Evolutionary conservation across 2,888 invertebrate species (phyloP), one percentile per base, ranked within the genome.

Genomic region (Sclerodermus sp.): DNA sequence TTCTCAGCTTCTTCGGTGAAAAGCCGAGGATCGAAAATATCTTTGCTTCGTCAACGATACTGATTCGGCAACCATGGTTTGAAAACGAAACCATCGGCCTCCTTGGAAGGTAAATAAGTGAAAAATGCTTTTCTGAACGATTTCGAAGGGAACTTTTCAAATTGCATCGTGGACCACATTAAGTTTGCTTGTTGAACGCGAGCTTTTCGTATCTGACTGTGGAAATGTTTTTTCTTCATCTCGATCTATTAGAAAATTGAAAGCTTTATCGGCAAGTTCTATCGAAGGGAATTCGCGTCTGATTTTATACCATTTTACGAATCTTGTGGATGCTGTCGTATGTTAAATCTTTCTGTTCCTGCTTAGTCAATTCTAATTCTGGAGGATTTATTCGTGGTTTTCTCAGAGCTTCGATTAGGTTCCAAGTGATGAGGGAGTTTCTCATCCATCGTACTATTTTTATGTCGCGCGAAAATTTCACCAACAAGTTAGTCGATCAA

Each of bases 41-140:
- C 4, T 23, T 23, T 23, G 8, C 8, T 34, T 34, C 14, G 4
- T 12, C 4, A 34, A 4, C 34, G 34, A 34, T 34, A 12, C 34
- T 13, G 5, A 10, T n/a, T 32, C 16, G 2, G 12, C 32, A 17
- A 23, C 64, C 62, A 72, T 1, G 70, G 71, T 47, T 58, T 66
- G 23, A 66, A 64, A 30, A 71, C 59, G n/a, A 64, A 59, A 29
- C 72, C 68, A 47, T 73, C 68, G 3, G 59, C 55, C 53, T 74
- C 74, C 53, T 67, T 70, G 15, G 57, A 47, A 1, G 73, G 58
- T 53, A 71, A 55, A 44, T 77, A 77, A 1, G 72, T 66, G 41
- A 76, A 77, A 54, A 63, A 77, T 8, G 71, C 65, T 52, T 54
- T 49, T 42, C 76, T 76, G 43, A 73, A 77, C 1, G 62, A 61